These are phyloP conservation scores for Drosophila hydei DNA, from an alignment of 1,140 invertebrate species.

Conservation along the genomic window DNA sequence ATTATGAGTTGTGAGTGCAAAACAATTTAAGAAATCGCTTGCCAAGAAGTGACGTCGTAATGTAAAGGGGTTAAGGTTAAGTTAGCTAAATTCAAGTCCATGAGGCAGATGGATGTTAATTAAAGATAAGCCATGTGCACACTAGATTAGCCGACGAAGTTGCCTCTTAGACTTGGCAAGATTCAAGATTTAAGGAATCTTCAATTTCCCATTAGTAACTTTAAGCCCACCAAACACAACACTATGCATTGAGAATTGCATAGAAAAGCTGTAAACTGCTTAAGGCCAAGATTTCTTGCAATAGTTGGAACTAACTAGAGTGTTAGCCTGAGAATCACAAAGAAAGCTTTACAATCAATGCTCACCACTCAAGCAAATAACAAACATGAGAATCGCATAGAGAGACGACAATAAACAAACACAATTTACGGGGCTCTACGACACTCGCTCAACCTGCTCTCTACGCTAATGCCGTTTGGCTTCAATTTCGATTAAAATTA, in stretches of 20 bases:
- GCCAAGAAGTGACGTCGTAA: constrained; percentile 45
- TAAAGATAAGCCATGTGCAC: not conserved
- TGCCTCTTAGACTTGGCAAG: too few relatives aligned
- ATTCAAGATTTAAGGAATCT: too few relatives aligned
- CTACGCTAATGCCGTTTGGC: constrained; percentile 2
- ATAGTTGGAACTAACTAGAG: too few relatives aligned
- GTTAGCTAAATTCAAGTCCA: constrained; percentile 1
- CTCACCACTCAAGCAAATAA: not conserved
- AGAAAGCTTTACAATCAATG: not conserved
- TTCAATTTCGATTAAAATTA: constrained; percentile 21
- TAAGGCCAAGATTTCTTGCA: too few relatives aligned
- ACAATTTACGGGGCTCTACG: too few relatives aligned
- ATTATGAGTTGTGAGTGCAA: constrained; percentile 68
- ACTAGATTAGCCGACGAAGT: not conserved
- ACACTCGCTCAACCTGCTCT: too few relatives aligned
- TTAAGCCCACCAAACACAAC: too few relatives aligned
- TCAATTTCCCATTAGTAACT: too few relatives aligned
- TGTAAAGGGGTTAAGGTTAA: constrained; percentile 1
- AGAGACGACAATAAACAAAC: not conserved
- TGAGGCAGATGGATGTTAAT: too few relatives aligned
- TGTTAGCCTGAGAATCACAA: not conserved
- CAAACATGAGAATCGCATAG: not conserved
- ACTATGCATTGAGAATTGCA: not conserved
- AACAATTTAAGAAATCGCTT: constrained; percentile 68
- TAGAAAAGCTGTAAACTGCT: too few relatives aligned